phyloP scores from a whole-genome alignment of 2,797 vertebrate species.

The Glossophaga mutica region DNA sequence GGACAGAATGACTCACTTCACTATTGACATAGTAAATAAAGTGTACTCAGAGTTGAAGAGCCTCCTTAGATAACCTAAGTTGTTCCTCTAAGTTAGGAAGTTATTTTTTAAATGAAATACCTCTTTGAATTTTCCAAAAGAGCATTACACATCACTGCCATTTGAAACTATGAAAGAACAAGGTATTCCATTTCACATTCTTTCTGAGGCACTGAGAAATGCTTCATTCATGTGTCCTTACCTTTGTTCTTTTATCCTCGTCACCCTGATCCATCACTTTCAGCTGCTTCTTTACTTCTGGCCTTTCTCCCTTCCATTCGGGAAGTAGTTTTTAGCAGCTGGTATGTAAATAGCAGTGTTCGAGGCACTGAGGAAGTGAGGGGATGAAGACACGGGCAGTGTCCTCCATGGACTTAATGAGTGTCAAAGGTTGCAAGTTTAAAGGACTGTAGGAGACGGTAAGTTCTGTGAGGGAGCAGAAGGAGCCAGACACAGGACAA shows the following conservation, averaged over 20 bases:
- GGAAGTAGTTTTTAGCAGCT: not conserved
- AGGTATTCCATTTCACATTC: not conserved
- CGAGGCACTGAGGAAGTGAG: not conserved
- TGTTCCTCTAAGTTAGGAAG: not conserved
- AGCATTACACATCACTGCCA: not conserved
- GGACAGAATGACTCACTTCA: not conserved
- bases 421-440: not conserved
- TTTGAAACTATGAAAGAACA: not conserved
- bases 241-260: not conserved
- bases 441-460: not conserved
- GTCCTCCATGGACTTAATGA: not conserved
- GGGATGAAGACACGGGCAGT: not conserved
- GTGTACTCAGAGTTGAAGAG: not conserved
- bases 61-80: not conserved
- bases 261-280: not conserved
- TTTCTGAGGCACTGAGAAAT: not conserved
- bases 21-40: not conserved
- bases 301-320: not conserved
- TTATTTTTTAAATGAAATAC: not conserved
- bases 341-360: not conserved
- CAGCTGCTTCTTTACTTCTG: not conserved
- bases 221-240: not conserved
- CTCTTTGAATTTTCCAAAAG: slow-evolving; percentile 28
- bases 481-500: not conserved
- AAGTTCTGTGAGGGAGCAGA: not conserved